Conservation (phyloP, 2,113 vertebrate species). For the Burhinus oedicnemus region DNA sequence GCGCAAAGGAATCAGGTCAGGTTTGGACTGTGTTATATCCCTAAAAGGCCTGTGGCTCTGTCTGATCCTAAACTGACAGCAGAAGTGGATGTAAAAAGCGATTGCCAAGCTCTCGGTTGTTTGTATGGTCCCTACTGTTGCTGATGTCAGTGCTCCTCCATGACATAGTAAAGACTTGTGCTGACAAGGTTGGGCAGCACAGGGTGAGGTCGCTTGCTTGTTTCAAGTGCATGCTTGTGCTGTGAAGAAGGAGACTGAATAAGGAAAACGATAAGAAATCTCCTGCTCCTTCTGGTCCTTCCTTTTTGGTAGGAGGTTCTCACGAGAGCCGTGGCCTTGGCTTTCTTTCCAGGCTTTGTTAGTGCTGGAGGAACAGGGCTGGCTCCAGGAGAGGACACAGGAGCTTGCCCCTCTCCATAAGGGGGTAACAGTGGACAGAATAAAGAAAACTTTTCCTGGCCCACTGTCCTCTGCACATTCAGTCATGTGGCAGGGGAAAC, state of each 20-base stretch:
- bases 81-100: background rate
- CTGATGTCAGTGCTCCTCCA: background rate
- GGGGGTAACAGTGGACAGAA: background rate
- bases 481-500: background rate
- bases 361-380: background rate
- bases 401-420: background rate
- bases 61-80: background rate
- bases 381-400: background rate
- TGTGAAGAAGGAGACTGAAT: background rate
- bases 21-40: background rate
- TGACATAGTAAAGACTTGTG: background rate
- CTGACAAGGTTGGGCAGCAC: background rate
- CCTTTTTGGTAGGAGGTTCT: background rate
- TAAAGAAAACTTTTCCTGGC: background rate
- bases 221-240: background rate
- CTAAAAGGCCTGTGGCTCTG: background rate
- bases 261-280: background rate
- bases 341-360: background rate
- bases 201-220: background rate
- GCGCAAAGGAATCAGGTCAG: slow-evolving; percentile 91
- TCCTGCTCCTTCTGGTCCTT: background rate
- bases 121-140: background rate
- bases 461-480: background rate
- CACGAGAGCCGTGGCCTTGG: background rate
- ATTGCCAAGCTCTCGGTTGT: background rate